phyloP scores from a whole-genome alignment of 2,888 invertebrate genomes.

The Lymantria dispar region DNA sequence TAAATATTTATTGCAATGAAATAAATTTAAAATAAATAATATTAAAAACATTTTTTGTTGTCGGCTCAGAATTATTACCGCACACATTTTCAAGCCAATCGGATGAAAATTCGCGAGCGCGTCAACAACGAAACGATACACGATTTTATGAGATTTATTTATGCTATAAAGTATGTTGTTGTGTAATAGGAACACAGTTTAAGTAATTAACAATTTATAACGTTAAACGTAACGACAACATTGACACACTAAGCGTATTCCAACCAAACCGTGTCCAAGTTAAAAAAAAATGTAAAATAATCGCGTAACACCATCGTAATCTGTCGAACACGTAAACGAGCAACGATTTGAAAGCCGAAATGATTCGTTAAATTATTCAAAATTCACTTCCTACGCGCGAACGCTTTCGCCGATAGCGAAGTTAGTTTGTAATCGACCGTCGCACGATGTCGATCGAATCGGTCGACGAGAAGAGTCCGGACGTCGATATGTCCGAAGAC shows the following conservation, averaged over 20 bases:
- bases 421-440: constrained; percentile 50
- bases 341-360: constrained; percentile 40
- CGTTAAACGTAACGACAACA: constrained; percentile 11
- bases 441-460: constrained; percentile 46
- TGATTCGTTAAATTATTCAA: constrained; percentile 44
- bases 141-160: neutral
- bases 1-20: no score
- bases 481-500: constrained; percentile 59
- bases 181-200: neutral
- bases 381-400: constrained; percentile 40
- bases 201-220: constrained; percentile 7
- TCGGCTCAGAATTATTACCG: no score
- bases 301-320: constrained; percentile 23
- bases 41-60: no score
- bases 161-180: constrained; percentile 11
- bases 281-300: constrained; percentile 6
- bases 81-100: no score
- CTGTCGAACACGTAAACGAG: constrained; percentile 28
- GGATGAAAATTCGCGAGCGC: no score
- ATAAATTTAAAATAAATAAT: no score
- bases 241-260: constrained; percentile 19
- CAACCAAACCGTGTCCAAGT: constrained; percentile 6
- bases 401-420: constrained; percentile 39
- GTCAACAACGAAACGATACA: no score
- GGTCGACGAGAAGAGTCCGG: constrained; percentile 24